Evolutionary conservation across 2,797 vertebrate species (phyloP), one percentile per base, ranked within the genome.

Genomic region (Bovichtus diacanthus): DNA sequence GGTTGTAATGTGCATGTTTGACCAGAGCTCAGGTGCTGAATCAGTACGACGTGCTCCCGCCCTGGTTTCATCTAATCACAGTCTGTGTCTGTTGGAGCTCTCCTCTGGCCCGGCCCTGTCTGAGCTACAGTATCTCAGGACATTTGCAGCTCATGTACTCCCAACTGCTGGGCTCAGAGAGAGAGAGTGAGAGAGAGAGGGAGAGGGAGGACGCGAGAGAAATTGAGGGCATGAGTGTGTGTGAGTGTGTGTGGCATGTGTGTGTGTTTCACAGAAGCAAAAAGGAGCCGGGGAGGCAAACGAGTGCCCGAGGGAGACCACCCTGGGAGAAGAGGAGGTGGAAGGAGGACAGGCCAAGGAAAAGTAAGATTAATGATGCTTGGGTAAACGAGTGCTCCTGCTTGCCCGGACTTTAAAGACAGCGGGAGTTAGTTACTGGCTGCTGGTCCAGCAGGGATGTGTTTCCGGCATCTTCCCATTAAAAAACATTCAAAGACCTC

Each of bases 301-400:
- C 76, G 77, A 90, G 87, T 39, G 80, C 90, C 89, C 67, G 43
- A 63, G 87, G 90, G 92, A 93, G 91, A 89, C 89, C 91, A 92
- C 92, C 92, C 76, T 64, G 81, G 78, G 89, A 90, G 90, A 85
- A 58, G 71, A 79, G 79, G 88, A 87, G 88, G 87, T 83, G 86
- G 85, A 81, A 61, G 81, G 90, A 90, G 87, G 93, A 93, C 91
- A 92, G 90, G 87, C 87, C 36, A 49, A 76, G 90, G 90, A 81
- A 92, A 92, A 93, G 92, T 92, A 93, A 94, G 93, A 94, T 94
- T 94, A 94, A 94, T 94, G 92, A 92, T 88, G 87, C 89, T 88
- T 68, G 85, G 83, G 88, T 89, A 90, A 93, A 89, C 72, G 85
- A 91, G 91, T 78, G 87, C 72, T 90, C 90, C 90, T 89, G 90